Evolutionary conservation across 1,140 invertebrate species (phyloP).

Genomic region (Zaprionus kolodkinae): DNA sequence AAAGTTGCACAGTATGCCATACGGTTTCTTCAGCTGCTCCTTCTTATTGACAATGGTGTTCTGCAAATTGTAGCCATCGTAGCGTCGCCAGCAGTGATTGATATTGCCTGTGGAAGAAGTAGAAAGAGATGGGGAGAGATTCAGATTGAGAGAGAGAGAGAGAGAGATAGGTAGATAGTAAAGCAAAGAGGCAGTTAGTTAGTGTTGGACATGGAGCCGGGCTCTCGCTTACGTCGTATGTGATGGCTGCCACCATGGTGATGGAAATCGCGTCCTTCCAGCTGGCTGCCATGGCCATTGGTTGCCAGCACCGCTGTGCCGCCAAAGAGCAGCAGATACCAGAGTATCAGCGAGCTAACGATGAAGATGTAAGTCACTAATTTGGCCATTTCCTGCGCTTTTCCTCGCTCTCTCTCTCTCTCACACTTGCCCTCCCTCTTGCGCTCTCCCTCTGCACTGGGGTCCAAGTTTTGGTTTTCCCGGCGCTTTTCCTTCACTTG

Average conservation of each 20-base stretch:
- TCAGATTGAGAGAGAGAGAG: neutral
- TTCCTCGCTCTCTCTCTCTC: neutral
- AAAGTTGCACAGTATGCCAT: constrained; percentile 81
- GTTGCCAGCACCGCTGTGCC: constrained; percentile 61
- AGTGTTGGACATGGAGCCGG: neutral
- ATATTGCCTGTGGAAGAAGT: constrained; percentile 62
- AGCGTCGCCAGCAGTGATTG: constrained; percentile 82
- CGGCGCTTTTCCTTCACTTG: constrained; percentile 12
- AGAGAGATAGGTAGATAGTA: neutral
- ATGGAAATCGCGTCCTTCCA: constrained; percentile 78
- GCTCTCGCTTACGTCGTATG: constrained; percentile 72
- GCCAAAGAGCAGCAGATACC: constrained; percentile 76
- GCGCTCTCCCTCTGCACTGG: neutral
- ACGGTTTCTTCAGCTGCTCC: constrained; percentile 83
- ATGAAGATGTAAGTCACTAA: constrained; percentile 80
- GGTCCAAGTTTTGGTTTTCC: constrained; percentile 24
- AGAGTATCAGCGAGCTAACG: constrained; percentile 71
- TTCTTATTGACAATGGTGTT: constrained; percentile 81
- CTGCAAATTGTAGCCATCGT: constrained; percentile 83
- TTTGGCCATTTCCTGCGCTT: constrained; percentile 68
- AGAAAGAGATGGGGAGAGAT: neutral
- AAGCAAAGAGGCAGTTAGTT: neutral
- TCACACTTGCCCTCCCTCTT: neutral
- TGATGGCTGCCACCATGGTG: constrained; percentile 80
- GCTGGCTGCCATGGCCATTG: constrained; percentile 75